Base-by-base conservation (phyloP, 2,888 invertebrate genomes). In the Limenitis camilla region DNA sequence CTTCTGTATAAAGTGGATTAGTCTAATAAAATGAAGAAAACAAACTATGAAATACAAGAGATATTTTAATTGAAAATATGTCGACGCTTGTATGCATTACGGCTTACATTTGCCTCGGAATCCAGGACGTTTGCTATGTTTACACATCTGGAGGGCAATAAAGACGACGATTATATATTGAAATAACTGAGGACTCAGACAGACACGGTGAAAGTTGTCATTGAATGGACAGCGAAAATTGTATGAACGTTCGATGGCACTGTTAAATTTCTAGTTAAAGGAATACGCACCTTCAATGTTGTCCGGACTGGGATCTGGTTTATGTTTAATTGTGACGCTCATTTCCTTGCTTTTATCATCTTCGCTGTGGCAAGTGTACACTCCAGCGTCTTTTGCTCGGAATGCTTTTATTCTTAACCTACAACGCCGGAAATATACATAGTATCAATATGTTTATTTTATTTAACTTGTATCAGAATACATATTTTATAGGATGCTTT, bases 341-440 rank as follows among this genome's bases (percentile, higher is more conserved):
- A 80, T 64, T 53, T 74, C 72, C 52, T 66, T 76, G 44, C 63
- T 63, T 46, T 67, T 64, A 43, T 74, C 75, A 35, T 73, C 73
- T n/a, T 76, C 76, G 50, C 69, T 72, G 57, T 70, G 74, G 65
- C 89, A 89, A 2, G 81, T 69, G 61, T 89, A 89, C 8, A 77
- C 63, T 1, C 89, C 89, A 5, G 81, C 80, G 60, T 89, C 89
- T 64, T 74, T 81, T 4, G 73, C 64, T 55, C 79, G 76, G 45
- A 89, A 82, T n/a, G 74, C 71, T 61, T 76, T 84, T 70, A 89
- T 86, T 66, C 78, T 73, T 63, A 88, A 66, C 81, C 88, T 88
- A 71, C 30, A 74, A 58, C 6, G 32, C 8, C 11, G 31, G 11
- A 6, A 42, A 38, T 33, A 5, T 33, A n/a, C 9, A 31, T 48